Evolutionary conservation across 2,888 invertebrate genomes (phyloP).

Genomic region (Micropterix aruncella): DNA sequence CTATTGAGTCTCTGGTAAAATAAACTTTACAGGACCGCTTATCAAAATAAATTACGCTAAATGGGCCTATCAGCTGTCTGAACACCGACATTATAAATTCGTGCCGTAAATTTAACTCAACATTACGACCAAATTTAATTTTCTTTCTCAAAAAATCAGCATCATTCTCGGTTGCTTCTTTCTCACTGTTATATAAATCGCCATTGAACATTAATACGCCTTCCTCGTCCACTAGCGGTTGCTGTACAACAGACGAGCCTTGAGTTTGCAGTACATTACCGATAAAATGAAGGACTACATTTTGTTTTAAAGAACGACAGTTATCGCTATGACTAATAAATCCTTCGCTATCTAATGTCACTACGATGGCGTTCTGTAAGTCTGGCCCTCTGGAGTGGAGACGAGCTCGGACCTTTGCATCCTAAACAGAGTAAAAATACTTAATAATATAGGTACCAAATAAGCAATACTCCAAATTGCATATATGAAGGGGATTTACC

Average conservation of each 20-base stretch:
- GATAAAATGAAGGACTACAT: conserved; percentile 22
- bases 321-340: neutral
- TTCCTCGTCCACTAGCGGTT: conserved; percentile 49
- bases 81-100: conserved; percentile 29
- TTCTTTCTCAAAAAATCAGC: neutral
- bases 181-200: conserved; percentile 72
- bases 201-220: conserved; percentile 78
- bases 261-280: conserved; percentile 75
- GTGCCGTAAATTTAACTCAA: neutral
- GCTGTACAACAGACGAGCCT: conserved; percentile 45
- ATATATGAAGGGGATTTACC: too few species aligned
- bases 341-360: neutral
- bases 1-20: conserved; percentile 76
- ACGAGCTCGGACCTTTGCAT: conserved; percentile 22
- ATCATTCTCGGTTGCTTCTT: too few species aligned
- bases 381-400: conserved; percentile 47
- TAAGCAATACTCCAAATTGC: too few species aligned
- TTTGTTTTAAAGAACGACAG: neutral
- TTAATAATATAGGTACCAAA: too few species aligned
- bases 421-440: conserved; percentile 19
- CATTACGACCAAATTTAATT: neutral
- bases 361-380: conserved; percentile 1
- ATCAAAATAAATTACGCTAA: conserved; percentile 66
- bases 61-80: conserved; percentile 62
- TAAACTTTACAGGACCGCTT: conserved; percentile 43